Evolutionary conservation across 2,888 invertebrate species (phyloP).

Genomic region (Meteorus cinctellus): DNA sequence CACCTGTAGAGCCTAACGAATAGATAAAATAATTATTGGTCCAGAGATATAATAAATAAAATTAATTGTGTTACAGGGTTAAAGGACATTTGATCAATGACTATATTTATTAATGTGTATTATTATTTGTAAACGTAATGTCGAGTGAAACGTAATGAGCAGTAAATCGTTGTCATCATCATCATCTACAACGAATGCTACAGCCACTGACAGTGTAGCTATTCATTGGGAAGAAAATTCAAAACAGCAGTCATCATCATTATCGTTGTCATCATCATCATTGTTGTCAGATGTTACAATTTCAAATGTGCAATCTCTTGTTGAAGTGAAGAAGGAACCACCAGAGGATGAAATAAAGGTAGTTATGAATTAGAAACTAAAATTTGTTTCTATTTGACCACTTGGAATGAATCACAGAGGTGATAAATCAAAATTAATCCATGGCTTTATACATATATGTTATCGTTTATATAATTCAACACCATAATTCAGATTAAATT

Average conservation of each 20-base stretch:
- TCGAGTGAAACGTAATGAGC: conserved; percentile 48
- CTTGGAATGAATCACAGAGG: no score
- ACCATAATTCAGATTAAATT: no score
- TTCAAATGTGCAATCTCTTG: conserved; percentile 43
- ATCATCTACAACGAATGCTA: conserved; percentile 42
- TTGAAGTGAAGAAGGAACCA: conserved; percentile 81
- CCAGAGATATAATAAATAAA: no score
- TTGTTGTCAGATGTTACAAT: conserved; percentile 23
- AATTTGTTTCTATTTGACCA: no score
- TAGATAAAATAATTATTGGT: no score
- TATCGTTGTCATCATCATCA: conserved; percentile 23
- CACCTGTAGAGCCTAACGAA: not conserved
- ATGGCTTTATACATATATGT: no score
- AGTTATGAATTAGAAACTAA: conserved; percentile 45
- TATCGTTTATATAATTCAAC: no score
- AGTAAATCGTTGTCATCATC: conserved; percentile 46
- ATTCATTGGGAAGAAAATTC: conserved; percentile 39
- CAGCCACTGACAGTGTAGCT: not conserved
- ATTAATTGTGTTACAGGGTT: no score
- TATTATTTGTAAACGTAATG: conserved; percentile 1
- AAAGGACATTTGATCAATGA: not conserved
- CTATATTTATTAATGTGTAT: not conserved
- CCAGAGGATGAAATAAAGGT: conserved; percentile 86
- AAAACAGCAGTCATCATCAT: conserved; percentile 36
- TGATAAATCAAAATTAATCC: no score